Base-by-base conservation (phyloP, 2,113 vertebrate genomes). In the Collichthys lucidus region DNA sequence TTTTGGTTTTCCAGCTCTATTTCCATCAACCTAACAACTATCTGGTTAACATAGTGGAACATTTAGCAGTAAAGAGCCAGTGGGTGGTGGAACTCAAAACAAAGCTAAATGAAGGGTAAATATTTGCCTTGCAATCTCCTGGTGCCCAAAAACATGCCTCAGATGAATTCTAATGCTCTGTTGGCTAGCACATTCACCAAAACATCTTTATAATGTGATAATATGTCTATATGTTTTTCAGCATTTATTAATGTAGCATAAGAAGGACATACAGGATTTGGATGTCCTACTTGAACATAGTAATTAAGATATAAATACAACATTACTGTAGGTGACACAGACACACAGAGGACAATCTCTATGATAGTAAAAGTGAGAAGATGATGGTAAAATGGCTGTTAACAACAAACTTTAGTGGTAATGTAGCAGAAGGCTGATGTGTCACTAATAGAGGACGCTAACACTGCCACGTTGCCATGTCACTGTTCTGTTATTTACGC, bases 401-500 rank as follows among this genome's bases (percentile, higher is more conserved):
- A 40, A 40, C 35, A 12, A 42, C 29, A 62, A 9, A 8, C 12
- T 31, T 3, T 0, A 35, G 1, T 11, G 17, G 22, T 24, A 15
- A 70, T 52, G 0, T 3, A 22, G 42, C 40, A 61, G 20, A 74
- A 53, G 26, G 52, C 5, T 74, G 63, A 61, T 42, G 72, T 59
- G 71, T 57, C 29, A 22, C 29, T 12, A 70, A 26, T 1, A 59
- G 24, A 74, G 72, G 72, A 86, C 62, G 71, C 17, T 8, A 49
- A 57, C 0, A 3, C 16, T 35, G 74, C 24, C 6, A 3, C 57
- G 24, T 70, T 35, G 74, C 24, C 6, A 3, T 63, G 24, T 70
- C 26, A 69, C 56, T 57, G 50, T 68, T 46, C 56, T 62, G 57
- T 73, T 47, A 24, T 17, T 65, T 26, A 29, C 7, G 9, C 50